Percentiles rank a stretch among this genome's conserved stretches.
Conservation (phyloP, 2,113 vertebrate genomes). For the Rousettus leschenaultii region DNA sequence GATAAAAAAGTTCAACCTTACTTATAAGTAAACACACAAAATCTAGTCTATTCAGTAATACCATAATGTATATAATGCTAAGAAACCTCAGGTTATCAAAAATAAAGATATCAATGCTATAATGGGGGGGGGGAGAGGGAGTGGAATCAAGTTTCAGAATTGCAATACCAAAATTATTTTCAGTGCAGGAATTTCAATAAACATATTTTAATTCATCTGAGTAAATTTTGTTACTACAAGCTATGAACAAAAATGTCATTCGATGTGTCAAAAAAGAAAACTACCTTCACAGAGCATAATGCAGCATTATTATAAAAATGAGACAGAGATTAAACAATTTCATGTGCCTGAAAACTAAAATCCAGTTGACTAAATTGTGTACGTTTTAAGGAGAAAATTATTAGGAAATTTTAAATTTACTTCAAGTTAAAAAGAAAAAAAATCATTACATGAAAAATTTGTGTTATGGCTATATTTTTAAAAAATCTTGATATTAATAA, state of each 20-base stretch:
- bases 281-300: not conserved
- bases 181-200: constrained; percentile 36
- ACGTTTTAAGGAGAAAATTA: constrained; percentile 18
- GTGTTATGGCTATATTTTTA: not conserved
- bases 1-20: not conserved
- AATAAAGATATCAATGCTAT: not conserved
- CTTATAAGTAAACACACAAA: not conserved
- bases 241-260: not conserved
- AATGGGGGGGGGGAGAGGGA: not conserved
- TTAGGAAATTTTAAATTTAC: not conserved
- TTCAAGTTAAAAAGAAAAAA: not conserved
- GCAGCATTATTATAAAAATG: not conserved
- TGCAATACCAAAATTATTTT: constrained; percentile 29
- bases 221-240: constrained; percentile 40
- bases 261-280: not conserved
- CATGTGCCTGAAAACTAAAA: not conserved
- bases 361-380: not conserved
- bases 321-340: not conserved
- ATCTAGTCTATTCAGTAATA: not conserved
- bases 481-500: not conserved
- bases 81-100: constrained; percentile 37
- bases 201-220: constrained; percentile 42
- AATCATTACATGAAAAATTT: not conserved
- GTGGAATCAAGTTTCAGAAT: not conserved
- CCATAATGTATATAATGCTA: not conserved